Percentiles rank a stretch among this genome's conserved stretches.
Evolutionary conservation across 2,113 vertebrate genomes (phyloP).

Genomic region (cattle (Bos taurus)): ARS-UCD2.0 NC_037335.1:61499001-61499500

Average conservation of each 20-base stretch:
- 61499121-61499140: conserved; percentile 11
- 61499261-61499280: background rate
- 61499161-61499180: background rate
- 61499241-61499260: background rate
- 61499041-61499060: conserved; percentile 29
- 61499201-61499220: background rate
- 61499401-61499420: background rate
- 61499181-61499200: background rate
- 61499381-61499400: background rate
- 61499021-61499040: conserved; percentile 19
- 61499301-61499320: background rate
- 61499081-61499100: conserved; percentile 34
- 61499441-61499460: background rate
- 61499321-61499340: background rate
- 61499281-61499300: background rate
- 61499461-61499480: background rate
- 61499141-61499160: conserved; percentile 14
- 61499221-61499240: background rate
- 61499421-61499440: background rate
- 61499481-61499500: background rate
- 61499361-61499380: background rate
- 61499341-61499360: background rate
- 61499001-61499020: background rate
- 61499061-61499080: conserved; percentile 1
- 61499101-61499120: background rate